Base-by-base conservation (phyloP, 1,140 invertebrate genomes). In the Drosophila dunni region DNA sequence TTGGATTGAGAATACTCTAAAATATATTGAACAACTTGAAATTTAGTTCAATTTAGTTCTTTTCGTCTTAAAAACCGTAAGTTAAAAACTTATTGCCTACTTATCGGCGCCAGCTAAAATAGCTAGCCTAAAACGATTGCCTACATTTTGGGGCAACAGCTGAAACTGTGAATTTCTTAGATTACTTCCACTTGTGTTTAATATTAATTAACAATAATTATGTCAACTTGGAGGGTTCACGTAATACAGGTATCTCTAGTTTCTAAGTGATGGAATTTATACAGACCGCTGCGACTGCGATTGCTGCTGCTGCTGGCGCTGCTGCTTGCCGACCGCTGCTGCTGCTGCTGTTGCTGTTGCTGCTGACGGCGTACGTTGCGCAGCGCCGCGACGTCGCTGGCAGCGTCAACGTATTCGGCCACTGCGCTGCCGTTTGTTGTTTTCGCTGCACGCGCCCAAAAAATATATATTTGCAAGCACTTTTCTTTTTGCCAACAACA, bases 271-370 rank as follows among this genome's bases (percentile, higher is more conserved):
- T 60, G 1, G 9, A 11, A 36, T 66, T 13, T 58, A 74, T 79
- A 75, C 82, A 64, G 67, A 86, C 82, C 82, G 58, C 82, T 86
- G 79, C 83, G 83, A 24, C 82, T 86, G 56, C 79, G 79, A 60
- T 86, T 81, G 75, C 83, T 88, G 83, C 82, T 82, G 64, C 68
- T 82, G 75, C 79, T 88, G 82, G 79, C 82, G 56, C 82, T 84
- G 75, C 79, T 81, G 81, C 81, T 83, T 33, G 60, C 67, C 68
- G 79, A 34, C 50, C 64, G 75, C 42, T 56, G 34, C 34, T 20
- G 57, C 24, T 45, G 58, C 57, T 62, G 72, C 40, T 61, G 70
- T 44, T 46, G 64, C 29, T 61, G 56, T 38, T 73, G 63, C 17
- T 62, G 65, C 50, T 56, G 57, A 24, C 51, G 56, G 42, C 69